phyloP scores from a whole-genome alignment of 1,140 invertebrate species.

The Melipona quadrifasciata region DNA sequence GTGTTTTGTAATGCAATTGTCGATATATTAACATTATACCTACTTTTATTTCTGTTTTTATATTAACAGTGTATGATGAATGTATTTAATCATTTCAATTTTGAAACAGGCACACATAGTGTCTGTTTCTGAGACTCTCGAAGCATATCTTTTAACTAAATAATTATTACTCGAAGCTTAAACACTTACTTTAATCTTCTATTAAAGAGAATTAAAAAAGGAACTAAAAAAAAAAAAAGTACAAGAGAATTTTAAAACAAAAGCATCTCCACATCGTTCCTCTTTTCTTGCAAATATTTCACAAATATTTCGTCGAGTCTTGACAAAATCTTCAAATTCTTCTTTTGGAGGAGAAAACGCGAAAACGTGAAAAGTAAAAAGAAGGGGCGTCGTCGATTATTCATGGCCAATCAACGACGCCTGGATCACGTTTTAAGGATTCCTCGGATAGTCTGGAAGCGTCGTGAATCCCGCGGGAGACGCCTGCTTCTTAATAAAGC shows the following conservation, averaged over 20 bases:
- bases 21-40: no score
- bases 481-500: conserved; percentile 19
- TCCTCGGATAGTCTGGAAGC: not conserved
- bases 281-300: not conserved
- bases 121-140: no score
- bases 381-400: not conserved
- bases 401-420: not conserved
- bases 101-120: no score
- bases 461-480: not conserved
- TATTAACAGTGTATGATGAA: no score
- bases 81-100: no score
- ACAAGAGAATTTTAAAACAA: not conserved
- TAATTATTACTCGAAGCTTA: no score
- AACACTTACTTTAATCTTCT: no score
- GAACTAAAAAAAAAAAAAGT: not conserved
- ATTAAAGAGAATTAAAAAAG: no score
- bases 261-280: not conserved
- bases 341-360: not conserved
- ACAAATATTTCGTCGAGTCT: not conserved
- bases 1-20: no score
- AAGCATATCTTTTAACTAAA: no score
- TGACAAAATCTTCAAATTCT: not conserved
- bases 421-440: conserved; percentile 10
- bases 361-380: no score
- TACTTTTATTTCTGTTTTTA: no score